These are phyloP conservation scores for Rostratula benghalensis DNA, from an alignment of 2,113 vertebrate genomes.

Conservation along the genomic window DNA sequence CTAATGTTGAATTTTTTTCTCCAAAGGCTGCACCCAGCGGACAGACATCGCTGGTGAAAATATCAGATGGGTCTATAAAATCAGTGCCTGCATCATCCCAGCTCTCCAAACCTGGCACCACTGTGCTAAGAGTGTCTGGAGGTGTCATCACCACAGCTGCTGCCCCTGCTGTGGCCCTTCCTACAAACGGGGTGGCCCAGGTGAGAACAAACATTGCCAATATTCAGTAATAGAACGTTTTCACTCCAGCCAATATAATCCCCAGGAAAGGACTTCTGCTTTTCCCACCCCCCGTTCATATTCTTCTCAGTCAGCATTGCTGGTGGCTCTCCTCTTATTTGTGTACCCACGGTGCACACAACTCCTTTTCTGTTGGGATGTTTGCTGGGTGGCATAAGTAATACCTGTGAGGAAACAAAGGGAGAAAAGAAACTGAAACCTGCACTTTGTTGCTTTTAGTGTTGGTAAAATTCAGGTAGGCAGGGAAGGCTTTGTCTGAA, in stretches of 20 bases:
- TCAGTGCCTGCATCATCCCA: slow-evolving; percentile 84
- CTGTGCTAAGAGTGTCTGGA: slow-evolving; percentile 90
- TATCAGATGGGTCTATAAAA: slow-evolving; percentile 90
- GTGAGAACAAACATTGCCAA: slow-evolving; percentile 36
- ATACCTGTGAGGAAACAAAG: background rate
- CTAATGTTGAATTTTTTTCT: slow-evolving; percentile 14
- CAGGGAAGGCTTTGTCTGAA: background rate
- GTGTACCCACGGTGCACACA: background rate
- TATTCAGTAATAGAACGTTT: background rate
- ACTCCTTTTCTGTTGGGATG: background rate
- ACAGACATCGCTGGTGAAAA: slow-evolving; percentile 88
- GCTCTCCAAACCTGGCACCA: slow-evolving; percentile 92
- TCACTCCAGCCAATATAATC: background rate
- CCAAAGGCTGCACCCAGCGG: slow-evolving; percentile 80
- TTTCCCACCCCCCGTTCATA: background rate
- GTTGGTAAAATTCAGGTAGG: background rate
- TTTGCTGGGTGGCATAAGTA: background rate
- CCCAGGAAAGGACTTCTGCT: background rate
- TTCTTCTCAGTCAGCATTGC: background rate
- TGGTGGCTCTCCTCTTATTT: background rate
- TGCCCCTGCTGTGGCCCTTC: slow-evolving; percentile 76
- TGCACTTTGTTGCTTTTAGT: background rate
- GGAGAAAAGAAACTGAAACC: background rate
- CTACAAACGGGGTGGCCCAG: slow-evolving; percentile 77
- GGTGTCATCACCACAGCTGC: slow-evolving; percentile 90